Base-by-base conservation (phyloP, 2,113 vertebrate genomes). In the Perca flavescens region DNA sequence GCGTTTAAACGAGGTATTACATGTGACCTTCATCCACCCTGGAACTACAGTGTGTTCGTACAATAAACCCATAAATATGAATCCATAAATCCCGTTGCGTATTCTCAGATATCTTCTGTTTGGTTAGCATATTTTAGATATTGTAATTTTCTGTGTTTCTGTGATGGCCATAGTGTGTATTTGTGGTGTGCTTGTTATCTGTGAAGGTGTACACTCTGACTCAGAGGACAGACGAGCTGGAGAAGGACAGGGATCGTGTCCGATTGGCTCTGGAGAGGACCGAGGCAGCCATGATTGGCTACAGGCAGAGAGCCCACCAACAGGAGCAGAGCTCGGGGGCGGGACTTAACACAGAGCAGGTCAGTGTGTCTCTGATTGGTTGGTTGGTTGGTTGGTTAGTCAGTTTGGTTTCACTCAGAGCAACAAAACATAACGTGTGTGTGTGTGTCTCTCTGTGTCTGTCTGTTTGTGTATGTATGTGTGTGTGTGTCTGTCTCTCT, bases 181-280 rank as follows among this genome's bases (percentile, higher is more conserved):
- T 34, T 34, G 5, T 34, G 9, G 15, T 69, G 3, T 15, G n/a
- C 2, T 25, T 53, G 34, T 28, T 72, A 9, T 40, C 7, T 40
- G 9, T 69, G 17, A 53, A 90, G 91, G 74, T 93, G 25, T 86
- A 83, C 56, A 1, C 43, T 25, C 84, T 92, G 61, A 94, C 74
- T 52, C 87, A 68, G 54, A 88, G 89, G 60, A 73, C 71, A 2
- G 81, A 92, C 15, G 73, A 94, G 66, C 88, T 95, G 69, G n/a
- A 62, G 49, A 77, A 13, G 19, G 92, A 95, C 81, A 62, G 93
- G 13, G 84, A 88, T 22, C 88, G 82, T 0, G 28, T 94, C 16
- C 79, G 64, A 36, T 53, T 58, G 17, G 91, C 93, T 31, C 84
- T 92, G 82, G 92, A 95, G 76, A 75, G 9, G 34, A 95, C 90